phyloP scores from a whole-genome alignment of 2,797 vertebrate genomes.

The Chelidonichthys spinosus region DNA sequence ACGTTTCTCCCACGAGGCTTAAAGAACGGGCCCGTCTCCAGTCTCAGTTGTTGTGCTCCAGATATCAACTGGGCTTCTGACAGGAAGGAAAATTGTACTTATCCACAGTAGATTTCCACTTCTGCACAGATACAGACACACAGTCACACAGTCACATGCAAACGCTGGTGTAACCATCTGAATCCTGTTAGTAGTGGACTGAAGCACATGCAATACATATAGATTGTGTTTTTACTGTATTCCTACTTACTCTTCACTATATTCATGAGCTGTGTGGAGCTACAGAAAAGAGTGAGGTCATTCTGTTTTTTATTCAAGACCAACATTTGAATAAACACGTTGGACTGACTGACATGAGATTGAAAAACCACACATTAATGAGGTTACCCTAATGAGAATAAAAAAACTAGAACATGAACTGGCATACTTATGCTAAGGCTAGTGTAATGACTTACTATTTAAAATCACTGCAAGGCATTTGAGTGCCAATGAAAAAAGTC shows the following conservation, averaged over 20 bases:
- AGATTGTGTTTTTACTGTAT: background rate
- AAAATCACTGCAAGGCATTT: background rate
- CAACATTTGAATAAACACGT: slow-evolving; percentile 11
- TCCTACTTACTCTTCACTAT: background rate
- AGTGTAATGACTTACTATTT: background rate
- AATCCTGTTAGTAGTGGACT: background rate
- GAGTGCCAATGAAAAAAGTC: slow-evolving; percentile 1
- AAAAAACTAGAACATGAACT: background rate
- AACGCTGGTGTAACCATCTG: background rate
- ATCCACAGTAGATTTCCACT: slow-evolving; percentile 2
- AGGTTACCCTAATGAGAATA: slow-evolving; percentile 7
- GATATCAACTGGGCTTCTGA: slow-evolving; percentile 41
- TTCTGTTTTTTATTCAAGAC: background rate
- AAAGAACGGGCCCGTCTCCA: background rate
- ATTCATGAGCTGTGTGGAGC: background rate
- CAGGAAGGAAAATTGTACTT: slow-evolving; percentile 44
- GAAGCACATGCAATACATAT: background rate
- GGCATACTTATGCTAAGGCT: background rate
- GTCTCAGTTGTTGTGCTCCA: slow-evolving; percentile 51
- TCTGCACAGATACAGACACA: slow-evolving; percentile 21
- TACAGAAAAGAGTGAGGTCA: background rate
- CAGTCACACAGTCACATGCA: slow-evolving; percentile 4
- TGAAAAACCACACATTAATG: slow-evolving; percentile 5
- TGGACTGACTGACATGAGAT: background rate
- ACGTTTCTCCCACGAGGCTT: background rate